Evolutionary conservation across 30 jellyfish, hydroid and myxozoan genomes (phyloP), one percentile per base, ranked within the genome.

Genomic region (Cassiopea andromeda): DNA sequence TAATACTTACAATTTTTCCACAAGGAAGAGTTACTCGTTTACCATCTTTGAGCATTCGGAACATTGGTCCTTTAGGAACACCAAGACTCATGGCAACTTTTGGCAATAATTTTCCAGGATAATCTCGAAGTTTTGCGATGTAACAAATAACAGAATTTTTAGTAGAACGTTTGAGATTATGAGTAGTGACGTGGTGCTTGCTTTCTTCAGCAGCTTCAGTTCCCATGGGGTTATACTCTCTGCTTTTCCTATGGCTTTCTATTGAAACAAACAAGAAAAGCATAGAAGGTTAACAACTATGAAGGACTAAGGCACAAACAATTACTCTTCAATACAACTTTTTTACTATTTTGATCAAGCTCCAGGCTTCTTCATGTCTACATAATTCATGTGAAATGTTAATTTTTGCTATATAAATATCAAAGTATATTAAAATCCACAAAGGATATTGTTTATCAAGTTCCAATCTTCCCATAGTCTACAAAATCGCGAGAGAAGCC

Each of bases 21-120:
- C 74, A 61, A 1, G 91, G 94, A 78, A 92, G 84, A 7, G 96
- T 88, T 1, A 96, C 98, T 18, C 89, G 59, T 81, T 80, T 85
- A n/a, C 99, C 99, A 66, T 80, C 89, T 82, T 90, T 77, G 46
- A 96, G 94, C 57, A 77, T 69, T 17, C 98, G 87, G 82, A 81
- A 89, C 91, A 90, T 76, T 10, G 98, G 98, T 0, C 98, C 98
- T 72, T 89, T 86, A 13, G 99, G 98, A 8, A 96, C 97, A 64
- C 99, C 98, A 73, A 96, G 96, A 46, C 85, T 60, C 16, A 77
- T 78, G 46, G 99, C 99, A 47, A 81, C 89, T 69, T 83, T 77
- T 7, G 94, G 93, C 44, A 91, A 88, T 60, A 96, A 86, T 69
- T 92, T 91, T 48, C 99, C 99, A 44, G 99, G 99, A 76, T 85